Conservation (phyloP, 2,888 invertebrate species). For the Ochlodes sylvanus region DNA sequence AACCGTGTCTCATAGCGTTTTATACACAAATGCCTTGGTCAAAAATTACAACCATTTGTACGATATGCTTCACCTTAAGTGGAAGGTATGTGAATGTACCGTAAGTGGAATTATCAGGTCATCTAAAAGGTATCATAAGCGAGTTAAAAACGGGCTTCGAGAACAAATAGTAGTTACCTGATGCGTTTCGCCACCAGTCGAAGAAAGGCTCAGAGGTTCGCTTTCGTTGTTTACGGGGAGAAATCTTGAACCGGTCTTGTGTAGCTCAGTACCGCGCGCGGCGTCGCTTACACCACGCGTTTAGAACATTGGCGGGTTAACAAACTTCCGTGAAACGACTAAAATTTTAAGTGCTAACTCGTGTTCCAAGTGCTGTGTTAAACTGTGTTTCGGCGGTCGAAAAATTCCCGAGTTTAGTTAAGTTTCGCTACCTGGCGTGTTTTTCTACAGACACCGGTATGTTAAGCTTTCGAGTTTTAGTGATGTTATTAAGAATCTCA, state of each 20-base stretch:
- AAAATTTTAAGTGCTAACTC: slow-evolving; percentile 29
- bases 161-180: slow-evolving; percentile 57
- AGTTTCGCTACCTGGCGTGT: slow-evolving; percentile 62
- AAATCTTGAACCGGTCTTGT: slow-evolving; percentile 76
- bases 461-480: slow-evolving; percentile 43
- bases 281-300: slow-evolving; percentile 56
- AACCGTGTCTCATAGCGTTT: too few relatives aligned
- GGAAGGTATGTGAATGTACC: too few relatives aligned
- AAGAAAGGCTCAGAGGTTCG: slow-evolving; percentile 79
- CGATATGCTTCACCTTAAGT: too few relatives aligned
- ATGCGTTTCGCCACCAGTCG: slow-evolving; percentile 70
- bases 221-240: slow-evolving; percentile 84
- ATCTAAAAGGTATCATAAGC: too few relatives aligned
- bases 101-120: too few relatives aligned
- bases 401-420: slow-evolving; percentile 49
- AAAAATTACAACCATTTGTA: too few relatives aligned
- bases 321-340: slow-evolving; percentile 39
- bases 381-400: slow-evolving; percentile 30
- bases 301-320: slow-evolving; percentile 39
- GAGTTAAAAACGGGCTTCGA: slow-evolving; percentile 44
- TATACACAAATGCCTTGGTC: too few relatives aligned
- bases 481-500: slow-evolving; percentile 21
- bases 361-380: slow-evolving; percentile 44
- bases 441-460: slow-evolving; percentile 69
- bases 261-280: slow-evolving; percentile 59